Evolutionary conservation across 2,113 vertebrate genomes (phyloP).

Genomic region (Microcebus jonahi): DNA sequence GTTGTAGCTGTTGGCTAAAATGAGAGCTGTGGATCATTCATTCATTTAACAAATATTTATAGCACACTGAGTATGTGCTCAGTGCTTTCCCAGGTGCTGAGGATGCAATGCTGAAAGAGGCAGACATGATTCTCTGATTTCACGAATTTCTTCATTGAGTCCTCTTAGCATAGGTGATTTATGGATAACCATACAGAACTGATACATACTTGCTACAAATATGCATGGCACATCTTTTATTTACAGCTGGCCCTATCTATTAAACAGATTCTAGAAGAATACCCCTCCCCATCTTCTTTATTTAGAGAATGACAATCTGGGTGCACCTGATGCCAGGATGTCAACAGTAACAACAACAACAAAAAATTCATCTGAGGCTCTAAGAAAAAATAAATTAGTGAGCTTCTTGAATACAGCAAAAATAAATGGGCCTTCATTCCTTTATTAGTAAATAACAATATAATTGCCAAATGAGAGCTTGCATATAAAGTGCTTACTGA

Average conservation of each 20-base stretch:
- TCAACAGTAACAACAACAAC: background rate
- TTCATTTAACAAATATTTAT: background rate
- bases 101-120: background rate
- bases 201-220: background rate
- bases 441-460: slow-evolving; percentile 1
- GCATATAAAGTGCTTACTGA: background rate
- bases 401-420: background rate
- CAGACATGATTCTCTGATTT: background rate
- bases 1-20: background rate
- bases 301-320: slow-evolving; percentile 32
- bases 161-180: background rate
- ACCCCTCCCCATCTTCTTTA: background rate
- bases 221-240: background rate
- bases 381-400: background rate
- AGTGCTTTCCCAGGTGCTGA: background rate
- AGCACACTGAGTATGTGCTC: background rate
- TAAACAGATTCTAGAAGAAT: background rate
- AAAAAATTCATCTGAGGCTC: background rate
- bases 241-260: background rate
- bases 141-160: background rate
- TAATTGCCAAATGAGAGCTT: slow-evolving; percentile 14
- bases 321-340: background rate
- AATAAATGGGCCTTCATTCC: background rate
- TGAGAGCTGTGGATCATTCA: background rate
- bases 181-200: background rate